These are phyloP conservation scores for Ranitomeya imitator DNA, from an alignment of 2,113 vertebrate species.

Conservation along the genomic window DNA sequence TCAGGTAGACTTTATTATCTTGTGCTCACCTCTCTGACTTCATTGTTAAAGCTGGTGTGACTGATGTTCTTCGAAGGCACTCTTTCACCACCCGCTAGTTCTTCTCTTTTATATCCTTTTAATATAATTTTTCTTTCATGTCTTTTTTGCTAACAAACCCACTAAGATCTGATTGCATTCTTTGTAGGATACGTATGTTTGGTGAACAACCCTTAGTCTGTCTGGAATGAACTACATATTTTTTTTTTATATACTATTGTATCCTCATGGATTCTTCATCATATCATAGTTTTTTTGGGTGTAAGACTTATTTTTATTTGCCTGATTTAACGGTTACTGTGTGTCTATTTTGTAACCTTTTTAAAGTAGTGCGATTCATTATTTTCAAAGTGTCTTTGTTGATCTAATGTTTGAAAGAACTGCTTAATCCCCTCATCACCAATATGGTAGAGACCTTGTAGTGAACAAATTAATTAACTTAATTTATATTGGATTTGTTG, in stretches of 20 bases:
- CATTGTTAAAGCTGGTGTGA: conserved; percentile 27
- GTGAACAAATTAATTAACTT: too few species aligned
- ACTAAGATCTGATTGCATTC: background rate
- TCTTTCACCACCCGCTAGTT: conserved; percentile 42
- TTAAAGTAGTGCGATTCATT: background rate
- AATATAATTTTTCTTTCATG: background rate
- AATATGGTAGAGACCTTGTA: too few species aligned
- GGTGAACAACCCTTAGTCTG: conserved; percentile 15
- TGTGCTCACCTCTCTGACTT: conserved; percentile 43
- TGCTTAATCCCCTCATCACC: too few species aligned
- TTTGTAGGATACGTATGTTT: background rate
- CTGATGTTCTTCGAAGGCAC: background rate
- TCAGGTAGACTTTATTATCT: conserved; percentile 50
- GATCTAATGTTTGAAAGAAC: too few species aligned
- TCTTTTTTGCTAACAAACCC: background rate
- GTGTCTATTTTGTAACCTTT: background rate
- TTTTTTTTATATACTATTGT: background rate
- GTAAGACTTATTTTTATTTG: background rate
- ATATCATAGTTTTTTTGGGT: background rate
- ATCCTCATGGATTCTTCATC: too few species aligned
- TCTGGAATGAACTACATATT: background rate
- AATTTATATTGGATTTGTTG: too few species aligned
- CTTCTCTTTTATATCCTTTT: background rate
- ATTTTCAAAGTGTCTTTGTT: too few species aligned
- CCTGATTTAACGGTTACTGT: background rate